phyloP scores from a whole-genome alignment of 2,888 invertebrate species.

The Megaustenia siamemsis region DNA sequence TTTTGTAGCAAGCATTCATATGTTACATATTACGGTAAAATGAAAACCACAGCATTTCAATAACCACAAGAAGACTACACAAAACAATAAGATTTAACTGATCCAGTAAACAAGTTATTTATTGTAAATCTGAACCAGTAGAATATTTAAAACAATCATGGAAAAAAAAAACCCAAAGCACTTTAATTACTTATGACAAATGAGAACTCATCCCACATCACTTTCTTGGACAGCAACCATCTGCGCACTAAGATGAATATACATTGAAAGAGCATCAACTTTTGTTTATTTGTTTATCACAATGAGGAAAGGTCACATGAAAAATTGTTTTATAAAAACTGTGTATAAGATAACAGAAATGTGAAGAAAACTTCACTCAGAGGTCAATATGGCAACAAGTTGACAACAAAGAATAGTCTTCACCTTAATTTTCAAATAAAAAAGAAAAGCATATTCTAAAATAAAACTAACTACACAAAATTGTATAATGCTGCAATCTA shows the following conservation, averaged over 20 bases:
- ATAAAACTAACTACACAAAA: background rate
- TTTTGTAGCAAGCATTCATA: no score
- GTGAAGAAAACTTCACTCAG: background rate
- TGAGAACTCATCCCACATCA: background rate
- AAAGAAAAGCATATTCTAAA: background rate
- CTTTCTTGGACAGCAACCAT: background rate
- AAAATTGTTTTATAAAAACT: background rate
- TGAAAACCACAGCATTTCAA: no score
- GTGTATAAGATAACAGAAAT: conserved; percentile 9
- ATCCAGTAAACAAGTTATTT: background rate
- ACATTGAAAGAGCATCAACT: background rate
- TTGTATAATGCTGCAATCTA: background rate
- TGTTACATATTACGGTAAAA: no score
- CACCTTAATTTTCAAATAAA: background rate
- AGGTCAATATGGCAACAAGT: background rate
- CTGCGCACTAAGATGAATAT: background rate
- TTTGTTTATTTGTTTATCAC: background rate
- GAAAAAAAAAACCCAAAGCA: no score
- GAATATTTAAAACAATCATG: background rate
- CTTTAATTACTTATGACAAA: conserved; percentile 13
- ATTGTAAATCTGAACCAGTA: background rate
- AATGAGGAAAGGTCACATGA: background rate
- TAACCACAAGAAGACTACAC: background rate
- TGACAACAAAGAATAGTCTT: background rate
- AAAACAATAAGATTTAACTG: background rate